Conservation (phyloP, 1,140 invertebrate genomes). For the Ptiloglossa arizonensis region DNA sequence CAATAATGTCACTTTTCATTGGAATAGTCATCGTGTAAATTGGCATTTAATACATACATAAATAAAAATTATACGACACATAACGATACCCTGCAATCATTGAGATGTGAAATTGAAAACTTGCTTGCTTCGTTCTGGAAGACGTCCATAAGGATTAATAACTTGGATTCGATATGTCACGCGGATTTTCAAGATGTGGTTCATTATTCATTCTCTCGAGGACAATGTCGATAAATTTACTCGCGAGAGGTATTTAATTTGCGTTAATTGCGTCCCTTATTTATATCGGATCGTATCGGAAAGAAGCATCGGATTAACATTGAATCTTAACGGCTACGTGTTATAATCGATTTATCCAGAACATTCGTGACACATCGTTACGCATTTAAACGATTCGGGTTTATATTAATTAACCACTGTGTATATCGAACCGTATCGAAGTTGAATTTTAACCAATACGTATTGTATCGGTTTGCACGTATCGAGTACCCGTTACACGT, state of each 20-base stretch:
- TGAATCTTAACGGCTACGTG: too few relatives aligned
- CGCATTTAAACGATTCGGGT: neutral
- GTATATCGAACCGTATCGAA: neutral
- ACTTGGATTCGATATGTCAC: too few relatives aligned
- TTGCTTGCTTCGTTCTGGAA: neutral
- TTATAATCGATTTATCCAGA: neutral
- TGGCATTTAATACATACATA: too few relatives aligned
- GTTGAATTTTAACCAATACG: neutral
- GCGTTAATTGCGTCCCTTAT: neutral
- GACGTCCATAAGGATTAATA: neutral
- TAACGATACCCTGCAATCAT: neutral
- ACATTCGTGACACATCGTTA: neutral
- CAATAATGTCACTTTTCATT: too few relatives aligned
- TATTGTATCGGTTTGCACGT: too few relatives aligned
- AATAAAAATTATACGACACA: neutral
- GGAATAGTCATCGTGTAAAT: too few relatives aligned
- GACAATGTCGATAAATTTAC: neutral
- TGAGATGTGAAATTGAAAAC: too few relatives aligned
- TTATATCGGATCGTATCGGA: too few relatives aligned
- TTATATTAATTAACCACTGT: neutral
- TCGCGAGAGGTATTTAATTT: neutral
- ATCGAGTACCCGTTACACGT: too few relatives aligned
- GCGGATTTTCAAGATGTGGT: too few relatives aligned
- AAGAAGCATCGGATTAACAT: neutral
- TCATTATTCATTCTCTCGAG: neutral